These are phyloP conservation scores for Calliphora vomitoria DNA, from an alignment of 2,888 invertebrate genomes.

Conservation along the genomic window DNA sequence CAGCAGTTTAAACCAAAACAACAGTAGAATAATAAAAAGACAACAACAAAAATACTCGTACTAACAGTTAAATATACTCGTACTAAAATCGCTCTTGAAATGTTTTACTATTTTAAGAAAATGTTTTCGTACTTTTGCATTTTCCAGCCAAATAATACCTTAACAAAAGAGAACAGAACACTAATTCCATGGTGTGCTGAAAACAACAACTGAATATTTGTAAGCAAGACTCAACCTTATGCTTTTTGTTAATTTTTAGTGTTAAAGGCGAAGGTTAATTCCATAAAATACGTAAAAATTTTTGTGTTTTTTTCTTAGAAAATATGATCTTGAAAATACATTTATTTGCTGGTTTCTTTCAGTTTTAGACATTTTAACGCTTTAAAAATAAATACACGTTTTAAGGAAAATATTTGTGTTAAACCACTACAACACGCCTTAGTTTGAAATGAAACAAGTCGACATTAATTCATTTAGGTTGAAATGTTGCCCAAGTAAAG, in stretches of 20 bases:
- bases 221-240: background rate
- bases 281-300: constrained; percentile 27
- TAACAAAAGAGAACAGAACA: background rate
- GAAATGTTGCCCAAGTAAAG: background rate
- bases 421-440: constrained; percentile 29
- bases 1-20: constrained; percentile 24
- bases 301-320: constrained; percentile 13
- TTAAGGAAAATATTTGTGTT: constrained; percentile 42
- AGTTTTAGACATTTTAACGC: constrained; percentile 1
- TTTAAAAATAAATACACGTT: constrained; percentile 38
- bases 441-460: background rate
- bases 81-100: constrained; percentile 1
- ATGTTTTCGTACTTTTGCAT: background rate
- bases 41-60: too few species aligned
- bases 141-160: constrained; percentile 16
- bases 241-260: background rate
- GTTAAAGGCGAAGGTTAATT: constrained; percentile 58
- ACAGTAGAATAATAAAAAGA: background rate
- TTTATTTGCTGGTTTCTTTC: constrained; percentile 21
- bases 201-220: background rate
- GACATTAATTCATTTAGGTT: constrained; percentile 25
- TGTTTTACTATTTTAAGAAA: constrained; percentile 31
- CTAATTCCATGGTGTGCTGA: constrained; percentile 10
- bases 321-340: constrained; percentile 52
- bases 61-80: background rate